These are phyloP conservation scores for Cyanoramphus novaezelandiae DNA, from an alignment of 2,113 vertebrate species.

Conservation along the genomic window DNA sequence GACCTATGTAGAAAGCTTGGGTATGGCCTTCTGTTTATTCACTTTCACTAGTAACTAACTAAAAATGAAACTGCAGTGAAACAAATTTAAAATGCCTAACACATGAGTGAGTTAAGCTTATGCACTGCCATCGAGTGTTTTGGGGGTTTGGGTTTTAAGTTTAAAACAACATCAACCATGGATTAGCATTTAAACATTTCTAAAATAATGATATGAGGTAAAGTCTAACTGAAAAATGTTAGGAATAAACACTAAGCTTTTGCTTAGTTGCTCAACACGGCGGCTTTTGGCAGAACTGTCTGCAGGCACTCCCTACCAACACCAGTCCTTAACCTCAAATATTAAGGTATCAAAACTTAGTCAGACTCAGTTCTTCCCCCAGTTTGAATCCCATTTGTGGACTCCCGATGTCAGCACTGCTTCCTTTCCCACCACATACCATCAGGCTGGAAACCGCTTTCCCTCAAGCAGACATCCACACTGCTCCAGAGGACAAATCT, in stretches of 20 bases:
- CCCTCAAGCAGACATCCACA: background rate
- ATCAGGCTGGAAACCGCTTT: background rate
- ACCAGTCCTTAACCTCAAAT: background rate
- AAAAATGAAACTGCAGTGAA: background rate
- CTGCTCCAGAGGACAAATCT: background rate
- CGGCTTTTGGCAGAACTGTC: background rate
- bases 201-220: background rate
- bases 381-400: background rate
- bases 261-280: background rate
- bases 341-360: background rate
- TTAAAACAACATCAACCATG: background rate
- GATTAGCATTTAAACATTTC: background rate
- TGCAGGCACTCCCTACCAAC: background rate
- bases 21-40: background rate
- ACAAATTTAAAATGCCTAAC: background rate
- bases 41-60: background rate
- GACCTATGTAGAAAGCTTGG: background rate
- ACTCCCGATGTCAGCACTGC: background rate
- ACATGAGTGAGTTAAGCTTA: background rate
- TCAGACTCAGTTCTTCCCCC: background rate
- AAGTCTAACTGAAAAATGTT: background rate
- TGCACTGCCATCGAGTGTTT: background rate
- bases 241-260: background rate
- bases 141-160: background rate
- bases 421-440: fast-evolving